Conservation (phyloP, 1,140 invertebrate genomes). For the Hylyphantes graminicola region DNA sequence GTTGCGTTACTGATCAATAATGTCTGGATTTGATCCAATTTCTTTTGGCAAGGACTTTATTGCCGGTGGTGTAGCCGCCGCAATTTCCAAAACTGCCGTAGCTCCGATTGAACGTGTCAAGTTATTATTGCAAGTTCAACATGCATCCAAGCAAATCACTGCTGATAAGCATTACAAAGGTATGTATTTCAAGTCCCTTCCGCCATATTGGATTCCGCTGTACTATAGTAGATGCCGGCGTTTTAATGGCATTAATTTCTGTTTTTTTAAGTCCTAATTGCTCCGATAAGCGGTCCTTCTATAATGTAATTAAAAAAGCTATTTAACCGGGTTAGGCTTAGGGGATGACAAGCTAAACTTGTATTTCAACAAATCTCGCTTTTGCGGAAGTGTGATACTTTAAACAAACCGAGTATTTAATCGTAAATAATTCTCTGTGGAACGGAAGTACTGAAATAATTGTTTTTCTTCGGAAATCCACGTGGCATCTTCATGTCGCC, state of each 20-base stretch:
- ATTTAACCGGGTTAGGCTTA: no score
- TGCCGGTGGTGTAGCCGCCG: slow-evolving; percentile 88
- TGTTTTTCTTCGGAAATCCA: no score
- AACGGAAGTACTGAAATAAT: no score
- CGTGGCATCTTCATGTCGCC: no score
- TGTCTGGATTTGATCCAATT: slow-evolving; percentile 61
- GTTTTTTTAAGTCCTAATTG: no score
- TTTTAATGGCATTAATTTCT: background rate
- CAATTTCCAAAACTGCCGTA: slow-evolving; percentile 80
- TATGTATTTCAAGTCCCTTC: slow-evolving; percentile 65
- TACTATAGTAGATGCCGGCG: background rate
- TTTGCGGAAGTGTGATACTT: no score
- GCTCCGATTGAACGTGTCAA: slow-evolving; percentile 71
- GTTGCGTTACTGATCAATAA: background rate
- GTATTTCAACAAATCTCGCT: no score
- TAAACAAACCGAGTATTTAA: no score
- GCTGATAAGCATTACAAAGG: slow-evolving; percentile 85
- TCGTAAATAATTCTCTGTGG: no score
- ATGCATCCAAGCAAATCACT: slow-evolving; percentile 84
- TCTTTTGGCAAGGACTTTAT: slow-evolving; percentile 85
- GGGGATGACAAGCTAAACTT: no score
- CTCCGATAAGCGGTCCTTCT: no score
- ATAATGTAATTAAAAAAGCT: no score
- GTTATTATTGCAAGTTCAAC: slow-evolving; percentile 73
- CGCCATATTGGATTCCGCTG: slow-evolving; percentile 42